Evolutionary conservation across 1,140 invertebrate species (phyloP).

Genomic region (Steinernema feltiae): DNA sequence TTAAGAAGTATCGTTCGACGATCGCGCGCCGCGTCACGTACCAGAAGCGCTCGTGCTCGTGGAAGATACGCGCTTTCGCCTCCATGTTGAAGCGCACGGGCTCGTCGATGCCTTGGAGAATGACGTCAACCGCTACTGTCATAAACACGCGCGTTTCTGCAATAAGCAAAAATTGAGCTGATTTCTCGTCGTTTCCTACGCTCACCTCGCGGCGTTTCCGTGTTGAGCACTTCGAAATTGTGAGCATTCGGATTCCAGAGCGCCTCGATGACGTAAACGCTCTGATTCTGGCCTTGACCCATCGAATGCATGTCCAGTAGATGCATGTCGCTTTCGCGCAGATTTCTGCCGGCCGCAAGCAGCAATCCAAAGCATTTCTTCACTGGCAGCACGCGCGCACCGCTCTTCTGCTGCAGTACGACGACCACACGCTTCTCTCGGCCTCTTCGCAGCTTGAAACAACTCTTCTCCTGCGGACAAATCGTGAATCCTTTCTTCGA

Average conservation of each 20-base stretch:
- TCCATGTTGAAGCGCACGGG: slow-evolving; percentile 87
- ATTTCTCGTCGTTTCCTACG: slow-evolving; percentile 65
- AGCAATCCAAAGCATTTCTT: slow-evolving; percentile 82
- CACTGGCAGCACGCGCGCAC: slow-evolving; percentile 59
- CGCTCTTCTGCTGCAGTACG: slow-evolving; percentile 74
- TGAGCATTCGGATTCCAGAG: slow-evolving; percentile 79
- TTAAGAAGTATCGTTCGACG: slow-evolving; percentile 34
- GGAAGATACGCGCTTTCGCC: slow-evolving; percentile 80
- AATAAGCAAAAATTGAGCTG: slow-evolving; percentile 66
- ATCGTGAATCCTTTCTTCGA: slow-evolving; percentile 71
- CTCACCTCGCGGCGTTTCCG: slow-evolving; percentile 68
- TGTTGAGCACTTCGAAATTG: slow-evolving; percentile 75
- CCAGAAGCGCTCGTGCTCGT: slow-evolving; percentile 69
- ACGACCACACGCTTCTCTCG: slow-evolving; percentile 85
- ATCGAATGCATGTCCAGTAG: slow-evolving; percentile 80
- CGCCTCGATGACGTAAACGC: slow-evolving; percentile 68
- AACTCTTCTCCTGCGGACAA: slow-evolving; percentile 80
- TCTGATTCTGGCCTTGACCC: slow-evolving; percentile 57
- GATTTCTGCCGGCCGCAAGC: slow-evolving; percentile 81
- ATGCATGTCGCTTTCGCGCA: slow-evolving; percentile 89
- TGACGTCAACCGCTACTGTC: slow-evolving; percentile 91
- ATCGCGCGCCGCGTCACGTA: slow-evolving; percentile 65
- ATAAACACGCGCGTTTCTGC: slow-evolving; percentile 74
- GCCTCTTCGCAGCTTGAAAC: slow-evolving; percentile 83
- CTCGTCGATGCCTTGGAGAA: slow-evolving; percentile 82